Percentiles rank a stretch among this genome's conserved stretches.
phyloP scores from a whole-genome alignment of 2,797 vertebrate species.

The Liasis olivaceus region DNA sequence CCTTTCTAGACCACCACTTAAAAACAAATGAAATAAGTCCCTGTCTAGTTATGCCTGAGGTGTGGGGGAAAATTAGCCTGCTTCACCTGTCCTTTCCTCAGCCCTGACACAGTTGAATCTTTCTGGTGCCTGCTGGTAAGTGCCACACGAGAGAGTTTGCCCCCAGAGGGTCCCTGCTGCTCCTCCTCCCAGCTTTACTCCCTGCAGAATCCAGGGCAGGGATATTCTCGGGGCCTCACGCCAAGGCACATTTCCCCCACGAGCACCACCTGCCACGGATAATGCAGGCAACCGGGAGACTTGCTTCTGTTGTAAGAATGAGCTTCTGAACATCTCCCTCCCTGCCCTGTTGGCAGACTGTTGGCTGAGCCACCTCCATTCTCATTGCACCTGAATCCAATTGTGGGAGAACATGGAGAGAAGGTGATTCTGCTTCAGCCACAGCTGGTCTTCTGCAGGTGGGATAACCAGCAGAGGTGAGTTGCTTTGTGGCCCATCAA shows the following conservation, averaged over 20 bases:
- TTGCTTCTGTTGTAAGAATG: too few relatives aligned
- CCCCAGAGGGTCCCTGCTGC: neutral
- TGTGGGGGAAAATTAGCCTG: neutral
- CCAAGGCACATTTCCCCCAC: neutral
- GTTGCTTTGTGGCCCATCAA: neutral
- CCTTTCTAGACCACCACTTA: neutral
- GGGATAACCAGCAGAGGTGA: neutral
- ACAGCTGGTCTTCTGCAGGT: too few relatives aligned
- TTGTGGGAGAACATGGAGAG: neutral
- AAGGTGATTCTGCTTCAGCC: neutral
- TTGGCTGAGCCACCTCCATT: neutral
- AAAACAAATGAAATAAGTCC: too few relatives aligned
- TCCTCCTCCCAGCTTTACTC: neutral
- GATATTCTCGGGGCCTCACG: too few relatives aligned
- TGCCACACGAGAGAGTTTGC: neutral
- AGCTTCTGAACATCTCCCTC: neutral
- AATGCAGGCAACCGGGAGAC: neutral
- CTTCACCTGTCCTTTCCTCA: neutral
- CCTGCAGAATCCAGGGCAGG: too few relatives aligned
- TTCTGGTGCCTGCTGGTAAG: neutral
- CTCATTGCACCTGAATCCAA: neutral
- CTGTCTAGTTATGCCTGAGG: too few relatives aligned
- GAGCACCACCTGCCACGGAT: neutral
- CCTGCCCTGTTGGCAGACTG: fast-evolving
- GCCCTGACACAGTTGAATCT: neutral